phyloP scores from a whole-genome alignment of 2,113 vertebrate genomes.

The Dromas ardeola region DNA sequence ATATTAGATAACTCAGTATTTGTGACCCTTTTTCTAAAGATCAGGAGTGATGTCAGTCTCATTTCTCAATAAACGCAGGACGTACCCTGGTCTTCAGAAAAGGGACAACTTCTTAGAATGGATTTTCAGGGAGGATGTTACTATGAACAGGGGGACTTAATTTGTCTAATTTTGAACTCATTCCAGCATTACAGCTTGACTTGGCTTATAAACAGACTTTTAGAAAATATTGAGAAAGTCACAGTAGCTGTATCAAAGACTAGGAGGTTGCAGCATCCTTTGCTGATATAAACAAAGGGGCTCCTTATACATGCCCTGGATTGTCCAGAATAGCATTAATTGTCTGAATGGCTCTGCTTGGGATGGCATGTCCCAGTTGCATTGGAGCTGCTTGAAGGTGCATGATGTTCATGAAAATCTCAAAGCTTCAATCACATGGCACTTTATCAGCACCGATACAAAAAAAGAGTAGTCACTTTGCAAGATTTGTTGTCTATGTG shows the following conservation, averaged over 20 bases:
- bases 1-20: neutral
- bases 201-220: neutral
- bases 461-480: neutral
- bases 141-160: neutral
- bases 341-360: neutral
- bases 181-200: neutral
- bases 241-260: neutral
- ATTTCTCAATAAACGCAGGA: neutral
- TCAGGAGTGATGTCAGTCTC: neutral
- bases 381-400: neutral
- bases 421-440: neutral
- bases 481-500: neutral
- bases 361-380: too few relatives aligned
- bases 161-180: neutral
- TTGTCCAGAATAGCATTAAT: too few relatives aligned
- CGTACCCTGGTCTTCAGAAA: neutral
- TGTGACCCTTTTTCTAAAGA: neutral
- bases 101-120: neutral
- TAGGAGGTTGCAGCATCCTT: neutral
- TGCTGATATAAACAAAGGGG: neutral
- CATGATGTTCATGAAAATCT: neutral
- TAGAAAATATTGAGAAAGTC: neutral
- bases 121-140: neutral
- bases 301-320: fast-evolving
- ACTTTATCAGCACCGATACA: neutral